Evolutionary conservation across 53 echinoderm and acorn worm species (phyloP).

Genomic region (Paelopatides confundens): DNA sequence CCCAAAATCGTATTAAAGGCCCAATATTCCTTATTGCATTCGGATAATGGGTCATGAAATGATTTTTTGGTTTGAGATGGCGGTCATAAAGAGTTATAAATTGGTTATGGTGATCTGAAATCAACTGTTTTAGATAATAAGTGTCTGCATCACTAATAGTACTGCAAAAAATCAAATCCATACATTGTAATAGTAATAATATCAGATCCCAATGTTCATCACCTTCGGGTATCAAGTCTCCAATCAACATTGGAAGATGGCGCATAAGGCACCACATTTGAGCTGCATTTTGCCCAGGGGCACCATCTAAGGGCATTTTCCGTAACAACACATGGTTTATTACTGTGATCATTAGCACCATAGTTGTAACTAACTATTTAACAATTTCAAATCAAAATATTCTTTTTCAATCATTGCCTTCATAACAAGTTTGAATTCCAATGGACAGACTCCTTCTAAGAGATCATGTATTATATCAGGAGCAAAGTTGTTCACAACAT

Average conservation of each 20-base stretch:
- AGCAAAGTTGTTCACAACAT: constrained; percentile 52
- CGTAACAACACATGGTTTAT: no score
- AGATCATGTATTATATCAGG: constrained; percentile 78
- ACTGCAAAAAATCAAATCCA: constrained; percentile 15
- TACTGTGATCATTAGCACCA: no score
- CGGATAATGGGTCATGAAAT: constrained; percentile 67
- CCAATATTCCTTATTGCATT: constrained; percentile 53
- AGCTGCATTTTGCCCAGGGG: no score
- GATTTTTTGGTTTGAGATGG: constrained; percentile 58
- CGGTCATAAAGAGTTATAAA: constrained; percentile 9
- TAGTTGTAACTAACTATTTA: no score
- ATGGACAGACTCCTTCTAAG: constrained; percentile 59
- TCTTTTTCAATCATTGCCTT: constrained; percentile 47
- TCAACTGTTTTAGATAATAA: constrained; percentile 38
- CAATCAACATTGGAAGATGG: constrained; percentile 44
- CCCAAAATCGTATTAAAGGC: constrained; percentile 56
- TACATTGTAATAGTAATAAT: constrained; percentile 27
- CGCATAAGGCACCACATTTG: constrained; percentile 66
- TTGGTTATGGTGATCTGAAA: constrained; percentile 43
- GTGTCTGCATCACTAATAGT: constrained; percentile 47
- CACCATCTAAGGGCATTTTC: no score
- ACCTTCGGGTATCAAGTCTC: constrained; percentile 41
- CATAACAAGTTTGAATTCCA: constrained; percentile 59
- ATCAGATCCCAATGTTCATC: constrained; percentile 56
- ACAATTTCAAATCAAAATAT: background rate